Evolutionary conservation across 2,888 invertebrate genomes (phyloP), one percentile per base, ranked within the genome.

Genomic region (Eupithecia pulchellata): DNA sequence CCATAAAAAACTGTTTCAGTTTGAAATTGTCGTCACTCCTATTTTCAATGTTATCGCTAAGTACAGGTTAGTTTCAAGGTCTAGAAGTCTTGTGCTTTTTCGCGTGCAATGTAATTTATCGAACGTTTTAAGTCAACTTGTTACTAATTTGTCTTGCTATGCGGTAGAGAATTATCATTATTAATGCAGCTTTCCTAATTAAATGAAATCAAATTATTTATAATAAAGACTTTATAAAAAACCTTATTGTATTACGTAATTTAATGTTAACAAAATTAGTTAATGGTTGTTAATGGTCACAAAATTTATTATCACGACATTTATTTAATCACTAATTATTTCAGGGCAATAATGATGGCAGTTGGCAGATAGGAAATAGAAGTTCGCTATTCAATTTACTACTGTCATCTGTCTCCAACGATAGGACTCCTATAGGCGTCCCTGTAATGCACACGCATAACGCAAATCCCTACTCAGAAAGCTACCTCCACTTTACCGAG

Each of bases 371-470:
- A 95, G 95, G 84, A 91, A 95, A 87, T 92, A 95, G 86, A 90
- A 93, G 95, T 69, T 95, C 97, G 20, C 92, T 97, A 81, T 96
- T 97, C 79, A 93, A 93, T 82, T 86, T 92, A 81, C 84, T 94
- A 34, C 79, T 94, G 73, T 91, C 93, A 55, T 92, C 94, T 60
- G 89, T 94, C 76, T 90, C 92, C 8, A 89, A 91, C 80, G 92
- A 93, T 76, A 93, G 90, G 81, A 89, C 92, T 25, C 86, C 92
- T 1, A 27, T 69, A 36, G 58, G 68, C 20, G 78, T 93, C 79
- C 93, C 93, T 71, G 89, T 93, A 29, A 90, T 92, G 90, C 92
- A 92, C 75, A 84, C 92, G 6, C 87, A 89, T 69, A 81, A 90
- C 11, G 88, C 93, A 9, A 86, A 90, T 20, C 90, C 93, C 17